These are phyloP conservation scores for Acromyrmex echinatior DNA, from an alignment of 1,140 invertebrate species.

Conservation along the genomic window DNA sequence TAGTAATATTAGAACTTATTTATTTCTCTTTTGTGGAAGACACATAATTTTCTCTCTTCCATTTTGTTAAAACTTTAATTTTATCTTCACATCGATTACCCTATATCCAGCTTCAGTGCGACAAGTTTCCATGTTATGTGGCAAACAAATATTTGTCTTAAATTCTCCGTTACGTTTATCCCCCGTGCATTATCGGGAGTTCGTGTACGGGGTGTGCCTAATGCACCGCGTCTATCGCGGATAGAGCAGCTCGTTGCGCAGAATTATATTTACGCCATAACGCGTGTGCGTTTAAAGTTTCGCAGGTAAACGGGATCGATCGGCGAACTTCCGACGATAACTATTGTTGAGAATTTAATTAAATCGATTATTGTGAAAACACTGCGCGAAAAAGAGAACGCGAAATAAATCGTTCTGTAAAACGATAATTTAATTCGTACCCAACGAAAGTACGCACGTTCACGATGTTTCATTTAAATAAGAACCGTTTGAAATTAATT, in stretches of 20 bases:
- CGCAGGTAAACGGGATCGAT: constrained; percentile 60
- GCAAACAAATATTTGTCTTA: constrained; percentile 62
- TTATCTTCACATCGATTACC: neutral
- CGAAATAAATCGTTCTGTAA: neutral
- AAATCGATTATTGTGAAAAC: constrained; percentile 60
- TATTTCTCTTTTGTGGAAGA: neutral
- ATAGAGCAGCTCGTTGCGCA: constrained; percentile 59
- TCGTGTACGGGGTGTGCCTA: constrained; percentile 54
- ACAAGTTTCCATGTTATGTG: constrained; percentile 41
- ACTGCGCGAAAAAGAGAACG: constrained; percentile 33
- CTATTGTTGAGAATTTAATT: constrained; percentile 63
- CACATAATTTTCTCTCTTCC: neutral
- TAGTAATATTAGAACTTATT: neutral
- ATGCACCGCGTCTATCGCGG: constrained; percentile 61
- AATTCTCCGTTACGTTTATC: constrained; percentile 61
- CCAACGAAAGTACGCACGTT: neutral
- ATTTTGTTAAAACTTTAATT: constrained; percentile 37
- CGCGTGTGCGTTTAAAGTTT: constrained; percentile 62
- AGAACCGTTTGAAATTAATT: neutral
- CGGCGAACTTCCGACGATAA: constrained; percentile 61
- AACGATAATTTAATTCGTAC: constrained; percentile 52
- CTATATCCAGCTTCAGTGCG: constrained; percentile 1
- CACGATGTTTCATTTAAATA: constrained; percentile 18
- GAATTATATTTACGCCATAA: constrained; percentile 64
- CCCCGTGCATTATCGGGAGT: constrained; percentile 46